Conservation (phyloP, 2,113 vertebrate genomes). For the Amphiprion ocellaris region DNA sequence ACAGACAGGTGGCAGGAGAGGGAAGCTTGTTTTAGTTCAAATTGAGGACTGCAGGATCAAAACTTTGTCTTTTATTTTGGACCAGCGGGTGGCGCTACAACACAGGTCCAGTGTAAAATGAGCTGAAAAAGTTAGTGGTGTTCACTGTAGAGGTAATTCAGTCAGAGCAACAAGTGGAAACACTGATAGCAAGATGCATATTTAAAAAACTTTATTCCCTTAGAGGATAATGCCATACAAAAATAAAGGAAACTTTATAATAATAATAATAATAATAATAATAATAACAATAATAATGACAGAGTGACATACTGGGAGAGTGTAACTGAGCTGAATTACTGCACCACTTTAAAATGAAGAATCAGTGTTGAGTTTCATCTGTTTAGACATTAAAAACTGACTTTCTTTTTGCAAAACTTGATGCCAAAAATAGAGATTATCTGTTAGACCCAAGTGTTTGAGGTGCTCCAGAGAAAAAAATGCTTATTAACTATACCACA, state of each 20-base stretch:
- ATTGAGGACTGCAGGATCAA: neutral
- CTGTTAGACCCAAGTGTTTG: slow-evolving; percentile 25
- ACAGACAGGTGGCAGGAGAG: slow-evolving; percentile 25
- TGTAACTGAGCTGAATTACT: slow-evolving; percentile 37
- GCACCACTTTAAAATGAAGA: slow-evolving; percentile 21
- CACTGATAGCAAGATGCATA: slow-evolving; percentile 28
- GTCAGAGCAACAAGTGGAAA: neutral
- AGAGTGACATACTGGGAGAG: slow-evolving; percentile 56
- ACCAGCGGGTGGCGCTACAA: slow-evolving; percentile 62
- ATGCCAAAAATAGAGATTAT: slow-evolving; percentile 8
- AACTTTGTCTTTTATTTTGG: neutral
- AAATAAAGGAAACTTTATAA: slow-evolving; percentile 82
- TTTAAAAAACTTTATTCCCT: slow-evolving; percentile 80
- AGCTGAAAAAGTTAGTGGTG: neutral
- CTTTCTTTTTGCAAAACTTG: slow-evolving; percentile 6
- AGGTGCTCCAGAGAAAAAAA: slow-evolving; percentile 9
- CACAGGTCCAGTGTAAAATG: neutral
- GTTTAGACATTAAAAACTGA: slow-evolving; percentile 6
- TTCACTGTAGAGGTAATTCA: neutral
- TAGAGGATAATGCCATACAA: slow-evolving; percentile 82
- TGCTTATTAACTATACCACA: slow-evolving; percentile 17
- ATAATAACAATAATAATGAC: slow-evolving; percentile 68
- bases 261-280: slow-evolving; percentile 70
- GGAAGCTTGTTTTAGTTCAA: too few species aligned
- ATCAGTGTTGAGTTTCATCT: slow-evolving; percentile 23